Conservation (phyloP, 2,888 invertebrate genomes). For the Caenorhabditis angaria region DNA sequence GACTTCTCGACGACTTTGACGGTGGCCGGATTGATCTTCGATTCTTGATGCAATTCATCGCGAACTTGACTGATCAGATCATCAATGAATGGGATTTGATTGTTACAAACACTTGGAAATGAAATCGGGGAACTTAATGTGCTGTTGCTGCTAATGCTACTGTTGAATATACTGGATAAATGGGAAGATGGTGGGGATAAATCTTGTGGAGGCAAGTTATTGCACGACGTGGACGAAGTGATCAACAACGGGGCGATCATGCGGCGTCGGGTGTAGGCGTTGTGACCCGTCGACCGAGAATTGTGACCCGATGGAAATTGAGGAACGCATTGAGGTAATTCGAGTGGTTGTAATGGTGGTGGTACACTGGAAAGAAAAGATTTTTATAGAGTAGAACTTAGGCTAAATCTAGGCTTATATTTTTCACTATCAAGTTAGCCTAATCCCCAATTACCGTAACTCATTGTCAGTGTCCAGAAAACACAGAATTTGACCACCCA, state of each 20-base stretch:
- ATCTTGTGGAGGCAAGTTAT: no score
- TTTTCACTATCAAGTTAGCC: not conserved
- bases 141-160: not conserved
- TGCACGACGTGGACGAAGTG: slow-evolving; percentile 28
- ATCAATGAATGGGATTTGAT: slow-evolving; percentile 55
- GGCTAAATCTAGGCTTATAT: no score
- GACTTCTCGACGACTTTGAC: no score
- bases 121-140: slow-evolving; percentile 18
- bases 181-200: no score
- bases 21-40: no score
- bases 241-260: slow-evolving; percentile 33
- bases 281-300: slow-evolving; percentile 24
- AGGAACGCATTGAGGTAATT: slow-evolving; percentile 19
- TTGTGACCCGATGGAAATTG: slow-evolving; percentile 40
- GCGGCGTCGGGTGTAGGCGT: slow-evolving; percentile 29
- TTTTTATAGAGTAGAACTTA: no score
- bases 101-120: not conserved
- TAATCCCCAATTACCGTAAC: not conserved
- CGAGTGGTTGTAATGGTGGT: slow-evolving; percentile 34
- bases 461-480: slow-evolving; percentile 14
- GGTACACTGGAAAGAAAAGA: slow-evolving; percentile 25
- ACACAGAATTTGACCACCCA: slow-evolving; percentile 8
- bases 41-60: slow-evolving; percentile 37
- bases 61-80: slow-evolving; percentile 62
- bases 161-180: slow-evolving; percentile 21